Base-by-base conservation (phyloP, 2,888 invertebrate species). In the Camponotus fellah region DNA sequence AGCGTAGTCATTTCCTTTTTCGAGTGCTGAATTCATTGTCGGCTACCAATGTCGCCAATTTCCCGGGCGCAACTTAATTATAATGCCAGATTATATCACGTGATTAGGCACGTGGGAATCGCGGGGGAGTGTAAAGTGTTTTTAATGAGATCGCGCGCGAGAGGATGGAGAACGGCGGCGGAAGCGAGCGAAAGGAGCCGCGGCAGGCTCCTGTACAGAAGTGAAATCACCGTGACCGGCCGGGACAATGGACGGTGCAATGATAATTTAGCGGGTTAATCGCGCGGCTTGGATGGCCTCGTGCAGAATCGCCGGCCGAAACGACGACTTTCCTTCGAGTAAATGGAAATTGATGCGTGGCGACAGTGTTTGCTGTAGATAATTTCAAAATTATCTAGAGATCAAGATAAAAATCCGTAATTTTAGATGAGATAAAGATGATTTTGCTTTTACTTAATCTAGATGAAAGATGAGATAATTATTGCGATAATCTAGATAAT, bases 211-310 rank as follows among this genome's bases (percentile, higher is more conserved):
- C 84, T 40, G 84, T 76, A 26, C 43, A 65, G 76, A 85, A 72
- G 77, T 76, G 85, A 82, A 85, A 82, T 85, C 76, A 82, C 83
- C 82, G 71, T 82, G 82, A 85, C 82, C 77, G 43, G 34, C 14
- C 34, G 68, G 60, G 76, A 82, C 82, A 76, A 75, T 82, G 26
- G 82, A 76, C 76, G 82, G 60, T 60, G 71, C 79, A 69, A 80
- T 62, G 56, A 76, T 84, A 75, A 76, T 83, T 66, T 71, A 77
- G 53, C 72, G 66, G 66, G 72, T 69, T 77, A 69, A 82, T 82
- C 69, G 85, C 46, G 68, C 62, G 37, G 49, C 68, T 53, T 68
- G 58, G 37, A 66, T 17, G 65, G 60, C 82, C 76, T 76, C 76
- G 76, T 49, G 5, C 60, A 53, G 32, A 83, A 69, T 34, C 65